Conservation (phyloP, 2,113 vertebrate species). For the Tricholaema leucomelas region DNA sequence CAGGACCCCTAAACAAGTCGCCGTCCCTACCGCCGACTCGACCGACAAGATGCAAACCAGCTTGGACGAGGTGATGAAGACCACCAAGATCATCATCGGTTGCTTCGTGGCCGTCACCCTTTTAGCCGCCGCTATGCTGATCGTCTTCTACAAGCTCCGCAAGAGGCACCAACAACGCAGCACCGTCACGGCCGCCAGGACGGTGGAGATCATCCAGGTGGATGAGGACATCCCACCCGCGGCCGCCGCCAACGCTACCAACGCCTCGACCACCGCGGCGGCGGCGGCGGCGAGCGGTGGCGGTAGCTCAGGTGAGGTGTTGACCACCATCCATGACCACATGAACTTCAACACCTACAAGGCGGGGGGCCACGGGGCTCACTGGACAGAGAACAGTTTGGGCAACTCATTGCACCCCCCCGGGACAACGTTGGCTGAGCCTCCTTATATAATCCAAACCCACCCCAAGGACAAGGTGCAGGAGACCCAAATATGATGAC, state of each 20-base stretch:
- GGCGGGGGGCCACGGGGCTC: constrained; percentile 82
- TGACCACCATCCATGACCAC: constrained; percentile 78
- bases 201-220: constrained; percentile 94
- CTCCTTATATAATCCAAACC: constrained; percentile 89
- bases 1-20: constrained; percentile 87
- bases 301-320: constrained; percentile 77
- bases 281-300: background rate
- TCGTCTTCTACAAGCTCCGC: constrained; percentile 97
- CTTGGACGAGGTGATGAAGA: constrained; percentile 98
- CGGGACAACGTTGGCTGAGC: constrained; percentile 57
- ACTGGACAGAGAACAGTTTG: constrained; percentile 94
- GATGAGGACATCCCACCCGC: constrained; percentile 86
- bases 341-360: constrained; percentile 95
- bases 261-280: background rate
- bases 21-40: constrained; percentile 81
- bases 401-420: constrained; percentile 92
- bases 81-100: constrained; percentile 99
- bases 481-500: constrained; percentile 99
- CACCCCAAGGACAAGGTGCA: constrained; percentile 97
- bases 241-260: background rate
- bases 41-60: constrained; percentile 86
- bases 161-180: constrained; percentile 96
- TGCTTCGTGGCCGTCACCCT: constrained; percentile 97
- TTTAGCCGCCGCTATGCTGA: constrained; percentile 94
- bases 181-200: constrained; percentile 90